Evolutionary conservation across 2,113 vertebrate species (phyloP).

Genomic region (Nerophis lumbriciformis): DNA sequence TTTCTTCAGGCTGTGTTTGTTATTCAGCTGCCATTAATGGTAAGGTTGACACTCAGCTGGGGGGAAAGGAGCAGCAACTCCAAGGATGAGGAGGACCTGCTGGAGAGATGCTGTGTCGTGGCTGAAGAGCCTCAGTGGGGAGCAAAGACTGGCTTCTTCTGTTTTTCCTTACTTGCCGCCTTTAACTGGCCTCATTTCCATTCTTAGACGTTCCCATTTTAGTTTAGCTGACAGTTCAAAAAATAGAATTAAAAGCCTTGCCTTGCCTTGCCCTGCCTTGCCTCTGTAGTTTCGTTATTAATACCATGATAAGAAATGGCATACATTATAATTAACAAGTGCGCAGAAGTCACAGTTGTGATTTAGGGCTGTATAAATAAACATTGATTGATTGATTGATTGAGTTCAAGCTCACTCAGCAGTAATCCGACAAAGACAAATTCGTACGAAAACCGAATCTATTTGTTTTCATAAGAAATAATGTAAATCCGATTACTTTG

Average conservation of each 20-base stretch:
- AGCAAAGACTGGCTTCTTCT: slow-evolving; percentile 10
- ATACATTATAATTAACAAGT: background rate
- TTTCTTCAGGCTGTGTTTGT: slow-evolving; percentile 49
- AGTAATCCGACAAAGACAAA: no score
- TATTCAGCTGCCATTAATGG: slow-evolving; percentile 52
- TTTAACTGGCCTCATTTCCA: slow-evolving; percentile 27
- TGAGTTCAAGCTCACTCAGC: no score
- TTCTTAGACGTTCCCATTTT: slow-evolving; percentile 32
- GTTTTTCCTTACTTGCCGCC: slow-evolving; percentile 17
- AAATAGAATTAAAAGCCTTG: slow-evolving; percentile 14
- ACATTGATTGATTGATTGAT: no score
- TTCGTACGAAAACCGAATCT: no score
- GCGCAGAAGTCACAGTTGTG: no score
- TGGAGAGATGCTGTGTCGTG: slow-evolving; percentile 13
- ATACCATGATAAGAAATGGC: slow-evolving; percentile 10
- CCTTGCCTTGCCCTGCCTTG: background rate
- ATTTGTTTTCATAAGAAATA: no score
- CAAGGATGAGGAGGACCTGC: slow-evolving; percentile 16
- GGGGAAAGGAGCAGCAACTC: slow-evolving; percentile 31
- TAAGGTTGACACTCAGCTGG: slow-evolving; percentile 57
- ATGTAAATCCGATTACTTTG: no score
- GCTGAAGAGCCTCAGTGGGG: slow-evolving; percentile 5
- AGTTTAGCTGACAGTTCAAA: slow-evolving; percentile 34
- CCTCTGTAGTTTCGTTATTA: slow-evolving; percentile 18
- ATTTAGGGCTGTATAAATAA: no score